Evolutionary conservation across 2,113 vertebrate genomes (phyloP), one percentile per base, ranked within the genome.

Genomic region (Melanotaenia duboulayi): DNA sequence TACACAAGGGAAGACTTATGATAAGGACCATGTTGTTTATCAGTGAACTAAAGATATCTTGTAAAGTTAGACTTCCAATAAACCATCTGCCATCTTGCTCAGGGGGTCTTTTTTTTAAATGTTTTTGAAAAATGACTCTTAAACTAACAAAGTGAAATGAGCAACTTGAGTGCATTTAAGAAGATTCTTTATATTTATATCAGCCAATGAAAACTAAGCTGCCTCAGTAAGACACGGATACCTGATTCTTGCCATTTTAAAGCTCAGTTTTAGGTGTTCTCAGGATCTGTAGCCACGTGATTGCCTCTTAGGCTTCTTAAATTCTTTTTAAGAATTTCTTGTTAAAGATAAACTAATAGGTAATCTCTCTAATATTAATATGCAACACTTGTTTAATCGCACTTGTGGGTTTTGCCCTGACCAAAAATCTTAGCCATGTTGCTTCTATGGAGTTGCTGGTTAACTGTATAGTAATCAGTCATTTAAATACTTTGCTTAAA

Each of bases 1-100:
- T 14, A 11, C 57, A 51, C 16, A 16, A 56, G 68, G 68, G 79
- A 84, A 35, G 32, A 3, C 1, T 35, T 35, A 9, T 35, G 32
- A 80, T 69, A 32, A 19, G 20, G 7, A 17, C 12, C 13, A 1
- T 10, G 8, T 49, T 64, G 17, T 35, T n/a, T 50, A 16, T 4
- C 3, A 28, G 32, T 35, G 7, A 35, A 35, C 20, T 2, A 3
- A 20, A 68, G 40, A 42, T 42, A 16, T 42, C 40, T 42, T 16
- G 14, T 13, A 13, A 13, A 42, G 40, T 14, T 3, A 42, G 13
- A 42, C 40, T 42, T 42, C 14, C 12, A 42, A 4, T 42, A 42
- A 42, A 42, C 13, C 40, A 42, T 42, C 39, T 16, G 14, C 42
- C 13, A 17, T 46, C 42, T 17, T 16, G 14, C 42, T 46, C 44